Conservation (phyloP, 2,113 vertebrate genomes). For the Lutjanus erythropterus region DNA sequence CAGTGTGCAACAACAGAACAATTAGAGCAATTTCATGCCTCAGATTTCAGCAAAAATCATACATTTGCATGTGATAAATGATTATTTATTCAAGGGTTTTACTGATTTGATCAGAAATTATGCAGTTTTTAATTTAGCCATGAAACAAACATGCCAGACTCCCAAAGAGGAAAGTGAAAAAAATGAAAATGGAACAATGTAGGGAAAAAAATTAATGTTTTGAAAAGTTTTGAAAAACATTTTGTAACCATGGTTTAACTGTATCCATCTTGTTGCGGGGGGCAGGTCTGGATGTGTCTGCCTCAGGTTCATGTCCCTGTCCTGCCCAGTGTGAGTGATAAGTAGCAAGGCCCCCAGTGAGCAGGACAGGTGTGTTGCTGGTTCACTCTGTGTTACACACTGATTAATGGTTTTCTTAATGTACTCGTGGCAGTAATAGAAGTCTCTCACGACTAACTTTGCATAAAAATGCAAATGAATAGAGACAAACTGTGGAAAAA, state of each 20-base stretch:
- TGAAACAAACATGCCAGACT: neutral
- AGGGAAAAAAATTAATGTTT: neutral
- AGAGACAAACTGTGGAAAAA: conserved; percentile 75
- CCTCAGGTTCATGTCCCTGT: conserved; percentile 60
- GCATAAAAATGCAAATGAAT: conserved; percentile 86
- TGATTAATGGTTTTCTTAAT: conserved; percentile 87
- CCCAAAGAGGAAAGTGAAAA: neutral
- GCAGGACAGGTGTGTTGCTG: conserved; percentile 77
- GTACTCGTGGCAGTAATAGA: conserved; percentile 81
- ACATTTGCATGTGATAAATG: neutral
- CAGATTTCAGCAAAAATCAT: conserved; percentile 29
- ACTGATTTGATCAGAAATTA: conserved; percentile 32
- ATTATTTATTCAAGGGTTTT: conserved; percentile 22
- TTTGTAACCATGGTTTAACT: conserved; percentile 23
- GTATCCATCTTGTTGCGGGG: conserved; percentile 41
- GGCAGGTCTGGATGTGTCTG: conserved; percentile 38
- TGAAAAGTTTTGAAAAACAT: conserved; percentile 2
- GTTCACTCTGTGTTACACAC: conserved; percentile 76
- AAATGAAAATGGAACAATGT: neutral
- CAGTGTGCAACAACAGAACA: neutral
- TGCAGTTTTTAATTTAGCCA: neutral
- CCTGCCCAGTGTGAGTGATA: conserved; percentile 64
- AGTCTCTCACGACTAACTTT: conserved; percentile 82
- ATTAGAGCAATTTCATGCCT: conserved; percentile 46
- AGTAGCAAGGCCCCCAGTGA: conserved; percentile 60